These are phyloP conservation scores for Tarsius wallacei DNA, from an alignment of 2,797 vertebrate genomes.

Conservation along the genomic window DNA sequence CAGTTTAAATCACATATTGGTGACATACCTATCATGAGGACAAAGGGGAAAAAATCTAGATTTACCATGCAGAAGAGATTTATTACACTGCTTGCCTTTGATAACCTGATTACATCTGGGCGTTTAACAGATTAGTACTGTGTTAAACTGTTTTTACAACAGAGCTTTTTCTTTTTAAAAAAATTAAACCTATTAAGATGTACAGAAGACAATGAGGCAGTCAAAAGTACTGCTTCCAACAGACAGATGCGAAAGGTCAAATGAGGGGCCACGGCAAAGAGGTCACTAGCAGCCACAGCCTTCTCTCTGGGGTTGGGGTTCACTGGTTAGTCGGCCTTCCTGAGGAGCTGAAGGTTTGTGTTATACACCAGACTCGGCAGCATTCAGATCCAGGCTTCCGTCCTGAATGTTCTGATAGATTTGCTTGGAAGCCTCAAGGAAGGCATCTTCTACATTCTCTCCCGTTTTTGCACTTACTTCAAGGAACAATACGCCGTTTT, in stretches of 20 bases:
- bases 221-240: slow-evolving; percentile 91
- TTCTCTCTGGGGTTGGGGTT: slow-evolving; percentile 99
- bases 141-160: slow-evolving; percentile 90
- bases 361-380: slow-evolving; percentile 98
- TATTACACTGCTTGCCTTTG: slow-evolving; percentile 94
- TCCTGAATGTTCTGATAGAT: slow-evolving; percentile 99
- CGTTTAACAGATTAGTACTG: slow-evolving; percentile 90
- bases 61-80: slow-evolving; percentile 94
- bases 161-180: slow-evolving; percentile 86
- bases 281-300: slow-evolving; percentile 99
- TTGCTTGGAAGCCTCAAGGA: slow-evolving; percentile 98
- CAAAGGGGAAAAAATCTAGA: slow-evolving; percentile 91
- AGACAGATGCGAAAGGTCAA: slow-evolving; percentile 92
- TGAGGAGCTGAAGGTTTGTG: slow-evolving; percentile 99
- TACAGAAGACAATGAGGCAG: slow-evolving; percentile 92
- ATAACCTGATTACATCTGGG: slow-evolving; percentile 95
- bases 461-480: slow-evolving; percentile 99
- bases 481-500: slow-evolving; percentile 98
- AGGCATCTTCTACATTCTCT: slow-evolving; percentile 98
- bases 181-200: slow-evolving; percentile 93
- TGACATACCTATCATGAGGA: slow-evolving; percentile 92
- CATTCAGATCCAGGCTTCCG: slow-evolving; percentile 98
- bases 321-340: slow-evolving; percentile 98
- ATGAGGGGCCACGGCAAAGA: slow-evolving; percentile 84
- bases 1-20: slow-evolving; percentile 90